A percentile compares a stretch with the other conserved stretches of the same genome.
Evolutionary conservation across 2,797 vertebrate genomes (phyloP).

Genomic region (Cynodonichthys magdalenae): DNA sequence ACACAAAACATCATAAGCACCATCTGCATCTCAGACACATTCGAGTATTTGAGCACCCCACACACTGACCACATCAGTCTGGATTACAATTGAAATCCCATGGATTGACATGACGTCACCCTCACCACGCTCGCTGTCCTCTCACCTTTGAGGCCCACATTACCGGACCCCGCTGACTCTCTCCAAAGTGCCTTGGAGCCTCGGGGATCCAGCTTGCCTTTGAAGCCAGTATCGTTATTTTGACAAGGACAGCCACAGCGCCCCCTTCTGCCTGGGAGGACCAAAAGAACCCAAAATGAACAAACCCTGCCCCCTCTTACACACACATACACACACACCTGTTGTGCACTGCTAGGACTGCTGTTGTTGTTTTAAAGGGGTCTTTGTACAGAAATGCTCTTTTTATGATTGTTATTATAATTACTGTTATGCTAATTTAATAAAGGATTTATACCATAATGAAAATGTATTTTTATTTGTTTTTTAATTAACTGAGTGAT

Average conservation of each 20-base stretch:
- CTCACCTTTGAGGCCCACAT: constrained; percentile 67
- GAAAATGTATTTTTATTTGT: not conserved
- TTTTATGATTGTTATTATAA: constrained; percentile 87
- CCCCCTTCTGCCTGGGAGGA: constrained; percentile 81
- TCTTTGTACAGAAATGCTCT: constrained; percentile 86
- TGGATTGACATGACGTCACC: constrained; percentile 22
- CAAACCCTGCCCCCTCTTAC: constrained; percentile 8
- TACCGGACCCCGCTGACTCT: constrained; percentile 82
- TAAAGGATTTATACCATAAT: constrained; percentile 90
- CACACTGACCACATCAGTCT: constrained; percentile 19
- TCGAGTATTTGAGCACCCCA: constrained; percentile 20
- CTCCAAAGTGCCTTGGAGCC: constrained; percentile 97
- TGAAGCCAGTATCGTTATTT: constrained; percentile 80
- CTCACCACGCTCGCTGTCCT: constrained; percentile 24
- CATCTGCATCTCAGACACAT: constrained; percentile 10
- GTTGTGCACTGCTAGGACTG: constrained; percentile 81
- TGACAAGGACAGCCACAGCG: constrained; percentile 51
- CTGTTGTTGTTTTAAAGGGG: constrained; percentile 84
- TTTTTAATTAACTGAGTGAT: not conserved
- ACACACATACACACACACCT: too few relatives aligned
- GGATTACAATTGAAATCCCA: constrained; percentile 16
- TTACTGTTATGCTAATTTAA: constrained; percentile 92
- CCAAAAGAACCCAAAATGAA: constrained; percentile 51
- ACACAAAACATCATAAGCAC: constrained; percentile 47
- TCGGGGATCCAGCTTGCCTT: constrained; percentile 84